These are phyloP conservation scores for Puntigrus tetrazona DNA, from an alignment of 2,113 vertebrate genomes.

Conservation along the genomic window DNA sequence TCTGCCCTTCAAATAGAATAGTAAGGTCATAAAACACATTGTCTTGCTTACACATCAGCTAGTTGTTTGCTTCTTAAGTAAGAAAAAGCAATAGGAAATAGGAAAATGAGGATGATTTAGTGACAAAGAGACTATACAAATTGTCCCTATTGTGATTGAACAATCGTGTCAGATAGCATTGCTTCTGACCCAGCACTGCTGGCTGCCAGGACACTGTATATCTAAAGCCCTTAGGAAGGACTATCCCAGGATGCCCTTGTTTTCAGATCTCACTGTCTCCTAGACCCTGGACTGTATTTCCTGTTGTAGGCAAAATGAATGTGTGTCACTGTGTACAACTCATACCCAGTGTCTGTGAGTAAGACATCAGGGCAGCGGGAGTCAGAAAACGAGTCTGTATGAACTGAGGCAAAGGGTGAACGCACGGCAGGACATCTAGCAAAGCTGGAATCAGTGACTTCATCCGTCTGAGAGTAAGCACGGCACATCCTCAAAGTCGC, in stretches of 20 bases:
- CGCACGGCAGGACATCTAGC: not conserved
- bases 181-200: not conserved
- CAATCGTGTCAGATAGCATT: not conserved
- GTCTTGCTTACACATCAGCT: not conserved
- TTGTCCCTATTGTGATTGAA: not conserved
- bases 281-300: not conserved
- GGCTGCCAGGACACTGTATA: not conserved
- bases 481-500: not conserved
- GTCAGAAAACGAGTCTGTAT: slow-evolving; percentile 18
- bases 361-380: not conserved
- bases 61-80: not conserved
- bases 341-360: not conserved
- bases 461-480: not conserved
- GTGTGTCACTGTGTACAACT: not conserved
- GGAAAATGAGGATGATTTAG: not conserved
- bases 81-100: not conserved
- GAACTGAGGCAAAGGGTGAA: not conserved
- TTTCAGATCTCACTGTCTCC: not conserved
- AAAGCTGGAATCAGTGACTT: slow-evolving; percentile 27
- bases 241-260: not conserved
- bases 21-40: not conserved
- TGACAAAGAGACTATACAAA: not conserved
- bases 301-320: not conserved
- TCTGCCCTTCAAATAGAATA: not conserved
- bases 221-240: slow-evolving; percentile 3